Conservation (phyloP, 2,888 invertebrate species). For the Nemotelus nigrinus region DNA sequence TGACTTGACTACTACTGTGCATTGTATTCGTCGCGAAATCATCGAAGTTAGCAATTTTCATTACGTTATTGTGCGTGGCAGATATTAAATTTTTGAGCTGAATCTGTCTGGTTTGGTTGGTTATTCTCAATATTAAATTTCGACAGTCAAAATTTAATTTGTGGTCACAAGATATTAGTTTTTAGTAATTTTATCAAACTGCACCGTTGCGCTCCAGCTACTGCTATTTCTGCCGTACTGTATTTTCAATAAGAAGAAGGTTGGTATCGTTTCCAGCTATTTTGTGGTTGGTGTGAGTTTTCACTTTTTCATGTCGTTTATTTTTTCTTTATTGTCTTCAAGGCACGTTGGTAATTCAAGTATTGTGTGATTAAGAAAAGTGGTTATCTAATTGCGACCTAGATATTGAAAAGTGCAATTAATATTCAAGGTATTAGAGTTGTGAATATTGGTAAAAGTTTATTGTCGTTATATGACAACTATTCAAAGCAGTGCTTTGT, state of each 20-base stretch:
- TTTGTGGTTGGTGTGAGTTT: background rate
- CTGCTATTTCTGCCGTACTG: no score
- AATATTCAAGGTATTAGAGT: no score
- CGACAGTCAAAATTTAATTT: slow-evolving; percentile 18
- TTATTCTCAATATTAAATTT: slow-evolving; percentile 15
- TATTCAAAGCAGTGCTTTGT: no score
- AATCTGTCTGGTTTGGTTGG: slow-evolving; percentile 5
- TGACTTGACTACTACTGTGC: slow-evolving; percentile 3
- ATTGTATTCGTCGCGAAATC: slow-evolving; percentile 9
- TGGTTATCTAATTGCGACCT: no score
- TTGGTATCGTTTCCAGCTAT: no score
- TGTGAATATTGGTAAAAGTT: no score
- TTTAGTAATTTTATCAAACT: slow-evolving; percentile 26
- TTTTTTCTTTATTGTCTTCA: no score
- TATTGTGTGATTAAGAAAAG: no score
- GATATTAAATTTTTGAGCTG: slow-evolving; percentile 15
- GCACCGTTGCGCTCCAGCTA: background rate
- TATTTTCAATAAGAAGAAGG: no score
- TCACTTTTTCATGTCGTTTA: background rate
- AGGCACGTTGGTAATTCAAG: no score
- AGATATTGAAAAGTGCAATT: no score
- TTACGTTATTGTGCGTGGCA: slow-evolving; percentile 34
- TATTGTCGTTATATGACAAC: no score
- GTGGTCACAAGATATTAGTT: slow-evolving; percentile 22
- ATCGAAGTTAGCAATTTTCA: slow-evolving; percentile 12